A percentile compares a stretch with the other conserved stretches of the same genome.
These are phyloP conservation scores for Drosophila malerkotliana DNA, from an alignment of 1,140 invertebrate genomes.

Conservation along the genomic window DNA sequence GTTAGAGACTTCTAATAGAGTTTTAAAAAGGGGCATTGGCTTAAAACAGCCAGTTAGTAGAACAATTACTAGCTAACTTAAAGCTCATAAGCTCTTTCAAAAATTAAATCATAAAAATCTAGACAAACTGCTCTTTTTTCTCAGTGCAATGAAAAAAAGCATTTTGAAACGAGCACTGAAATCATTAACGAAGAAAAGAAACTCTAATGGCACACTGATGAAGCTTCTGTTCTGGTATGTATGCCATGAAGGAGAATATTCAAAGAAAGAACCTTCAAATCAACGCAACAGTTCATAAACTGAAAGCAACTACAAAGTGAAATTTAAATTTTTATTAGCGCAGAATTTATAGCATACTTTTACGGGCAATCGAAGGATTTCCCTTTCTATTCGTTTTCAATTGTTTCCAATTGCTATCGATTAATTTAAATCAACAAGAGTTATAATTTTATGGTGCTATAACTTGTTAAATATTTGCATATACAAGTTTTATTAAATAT, in stretches of 20 bases:
- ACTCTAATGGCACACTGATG: constrained; percentile 39
- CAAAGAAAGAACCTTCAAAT: constrained; percentile 15
- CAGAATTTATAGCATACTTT: constrained; percentile 21
- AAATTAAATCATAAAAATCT: too few relatives aligned
- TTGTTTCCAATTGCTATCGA: neutral
- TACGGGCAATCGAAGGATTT: neutral
- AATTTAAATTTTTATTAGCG: constrained; percentile 28
- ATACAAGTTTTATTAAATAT: constrained; percentile 38
- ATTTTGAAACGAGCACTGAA: constrained; percentile 21
- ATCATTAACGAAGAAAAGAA: constrained; percentile 52
- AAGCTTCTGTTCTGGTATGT: constrained; percentile 15
- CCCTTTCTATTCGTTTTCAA: neutral
- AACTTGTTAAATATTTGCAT: constrained; percentile 12
- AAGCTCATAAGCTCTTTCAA: too few relatives aligned
- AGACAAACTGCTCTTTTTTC: neutral
- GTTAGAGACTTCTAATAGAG: neutral
- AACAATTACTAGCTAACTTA: too few relatives aligned
- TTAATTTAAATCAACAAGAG: constrained; percentile 35
- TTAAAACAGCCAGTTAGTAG: too few relatives aligned
- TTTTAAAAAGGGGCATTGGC: too few relatives aligned
- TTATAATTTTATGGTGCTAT: constrained; percentile 8
- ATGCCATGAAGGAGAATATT: constrained; percentile 16
- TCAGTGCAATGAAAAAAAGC: neutral
- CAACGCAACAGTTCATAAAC: constrained; percentile 34
- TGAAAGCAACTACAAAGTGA: constrained; percentile 24